Conservation (phyloP, 2,797 vertebrate genomes). For the Sebastes matsubarae region DNA sequence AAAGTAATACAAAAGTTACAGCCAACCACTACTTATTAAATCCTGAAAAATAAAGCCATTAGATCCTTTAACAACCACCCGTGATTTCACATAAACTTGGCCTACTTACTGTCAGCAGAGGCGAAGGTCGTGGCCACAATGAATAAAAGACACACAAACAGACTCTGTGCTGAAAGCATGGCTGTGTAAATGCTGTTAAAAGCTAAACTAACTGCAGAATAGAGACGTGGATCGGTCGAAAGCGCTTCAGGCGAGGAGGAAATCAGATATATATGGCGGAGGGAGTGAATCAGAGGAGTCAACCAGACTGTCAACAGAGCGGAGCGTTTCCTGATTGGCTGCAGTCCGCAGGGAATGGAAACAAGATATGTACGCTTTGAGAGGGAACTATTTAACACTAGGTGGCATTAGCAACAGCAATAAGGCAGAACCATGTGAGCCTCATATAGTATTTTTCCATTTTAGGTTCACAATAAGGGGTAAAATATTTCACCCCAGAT, state of each 20-base stretch:
- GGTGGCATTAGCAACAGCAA: too few relatives aligned
- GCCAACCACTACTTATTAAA: too few relatives aligned
- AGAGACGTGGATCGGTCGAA: not conserved
- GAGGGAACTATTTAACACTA: too few relatives aligned
- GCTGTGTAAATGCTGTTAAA: not conserved
- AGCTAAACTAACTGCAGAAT: not conserved
- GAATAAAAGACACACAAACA: slow-evolving; percentile 22
- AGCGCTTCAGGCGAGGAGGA: not conserved
- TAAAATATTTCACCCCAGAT: slow-evolving; percentile 49
- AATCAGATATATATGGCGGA: not conserved
- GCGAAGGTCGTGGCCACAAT: not conserved
- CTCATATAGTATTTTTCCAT: too few relatives aligned
- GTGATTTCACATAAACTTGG: not conserved
- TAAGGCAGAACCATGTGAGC: not conserved
- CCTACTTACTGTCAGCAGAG: slow-evolving; percentile 66
- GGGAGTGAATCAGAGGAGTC: slow-evolving; percentile 6
- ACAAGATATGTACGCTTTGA: not conserved
- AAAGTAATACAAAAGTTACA: not conserved
- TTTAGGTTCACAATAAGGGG: not conserved
- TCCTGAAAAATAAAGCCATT: too few relatives aligned
- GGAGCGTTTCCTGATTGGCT: slow-evolving; percentile 58
- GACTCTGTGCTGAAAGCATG: slow-evolving; percentile 20
- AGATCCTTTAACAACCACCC: not conserved
- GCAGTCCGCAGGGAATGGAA: not conserved
- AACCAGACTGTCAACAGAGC: not conserved